phyloP scores from a whole-genome alignment of 2,113 vertebrate genomes.

The Gadus macrocephalus region DNA sequence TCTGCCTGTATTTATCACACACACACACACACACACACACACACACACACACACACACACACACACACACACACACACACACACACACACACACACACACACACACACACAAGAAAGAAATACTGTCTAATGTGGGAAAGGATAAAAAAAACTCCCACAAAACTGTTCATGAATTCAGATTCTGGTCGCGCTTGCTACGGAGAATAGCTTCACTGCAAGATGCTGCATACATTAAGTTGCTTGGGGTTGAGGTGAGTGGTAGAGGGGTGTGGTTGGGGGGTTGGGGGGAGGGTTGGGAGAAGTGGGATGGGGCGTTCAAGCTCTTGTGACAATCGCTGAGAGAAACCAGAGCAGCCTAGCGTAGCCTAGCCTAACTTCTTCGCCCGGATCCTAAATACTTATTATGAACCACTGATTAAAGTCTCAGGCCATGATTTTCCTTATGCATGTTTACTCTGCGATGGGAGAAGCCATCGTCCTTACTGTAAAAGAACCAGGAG shows the following conservation, averaged over 20 bases:
- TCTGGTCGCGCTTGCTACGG: constrained; percentile 24
- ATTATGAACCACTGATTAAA: background rate
- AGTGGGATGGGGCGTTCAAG: too few relatives aligned
- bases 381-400: too few relatives aligned
- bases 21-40: constrained; percentile 3
- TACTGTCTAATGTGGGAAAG: background rate
- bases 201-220: constrained; percentile 37
- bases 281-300: background rate
- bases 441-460: too few relatives aligned
- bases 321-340: too few relatives aligned
- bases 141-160: background rate
- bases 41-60: constrained; percentile 5
- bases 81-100: constrained; percentile 19
- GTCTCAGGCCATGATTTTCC: too few relatives aligned
- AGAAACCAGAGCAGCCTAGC: background rate
- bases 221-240: constrained; percentile 52
- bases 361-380: too few relatives aligned
- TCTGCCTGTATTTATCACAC: constrained; percentile 52
- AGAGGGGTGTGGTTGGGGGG: background rate
- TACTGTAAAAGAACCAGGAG: background rate
- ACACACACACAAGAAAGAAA: constrained; percentile 2
- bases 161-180: constrained; percentile 12
- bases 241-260: background rate
- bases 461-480: too few relatives aligned
- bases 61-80: constrained; percentile 18